Conservation (phyloP, 2,888 invertebrate species). For the Pterostichus madidus region DNA sequence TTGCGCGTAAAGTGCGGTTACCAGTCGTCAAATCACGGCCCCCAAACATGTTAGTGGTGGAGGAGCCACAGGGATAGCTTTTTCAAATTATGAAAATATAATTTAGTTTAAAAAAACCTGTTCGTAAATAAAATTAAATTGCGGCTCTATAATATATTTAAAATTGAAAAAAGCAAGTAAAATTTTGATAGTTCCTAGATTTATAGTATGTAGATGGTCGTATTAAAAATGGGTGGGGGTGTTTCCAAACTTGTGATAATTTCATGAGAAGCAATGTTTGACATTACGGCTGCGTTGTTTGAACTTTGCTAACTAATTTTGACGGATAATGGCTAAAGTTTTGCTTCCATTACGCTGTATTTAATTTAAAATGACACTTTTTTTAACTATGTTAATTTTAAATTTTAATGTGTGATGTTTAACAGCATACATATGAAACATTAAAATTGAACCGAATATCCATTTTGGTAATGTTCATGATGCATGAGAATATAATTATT, state of each 20-base stretch:
- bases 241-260: slow-evolving; percentile 2
- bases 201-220: too few relatives aligned
- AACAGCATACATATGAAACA: slow-evolving; percentile 17
- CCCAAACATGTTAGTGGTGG: too few relatives aligned
- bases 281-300: slow-evolving; percentile 38
- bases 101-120: too few relatives aligned
- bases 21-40: too few relatives aligned
- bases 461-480: slow-evolving; percentile 23
- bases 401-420: slow-evolving; percentile 48
- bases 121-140: background rate
- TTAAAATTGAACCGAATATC: background rate
- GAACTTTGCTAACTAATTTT: slow-evolving; percentile 55
- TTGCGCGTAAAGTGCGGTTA: too few relatives aligned
- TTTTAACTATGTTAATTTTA: slow-evolving; percentile 41
- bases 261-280: slow-evolving; percentile 32
- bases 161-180: too few relatives aligned
- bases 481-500: slow-evolving; percentile 41
- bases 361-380: slow-evolving; percentile 35
- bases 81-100: too few relatives aligned
- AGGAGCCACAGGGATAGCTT: too few relatives aligned
- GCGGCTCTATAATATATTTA: too few relatives aligned
- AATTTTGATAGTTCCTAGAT: too few relatives aligned
- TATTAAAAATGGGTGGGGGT: slow-evolving; percentile 5
- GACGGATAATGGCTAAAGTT: slow-evolving; percentile 56
- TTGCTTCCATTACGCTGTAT: slow-evolving; percentile 34